phyloP scores from a whole-genome alignment of 2,888 invertebrate species.

The Thereva unica region DNA sequence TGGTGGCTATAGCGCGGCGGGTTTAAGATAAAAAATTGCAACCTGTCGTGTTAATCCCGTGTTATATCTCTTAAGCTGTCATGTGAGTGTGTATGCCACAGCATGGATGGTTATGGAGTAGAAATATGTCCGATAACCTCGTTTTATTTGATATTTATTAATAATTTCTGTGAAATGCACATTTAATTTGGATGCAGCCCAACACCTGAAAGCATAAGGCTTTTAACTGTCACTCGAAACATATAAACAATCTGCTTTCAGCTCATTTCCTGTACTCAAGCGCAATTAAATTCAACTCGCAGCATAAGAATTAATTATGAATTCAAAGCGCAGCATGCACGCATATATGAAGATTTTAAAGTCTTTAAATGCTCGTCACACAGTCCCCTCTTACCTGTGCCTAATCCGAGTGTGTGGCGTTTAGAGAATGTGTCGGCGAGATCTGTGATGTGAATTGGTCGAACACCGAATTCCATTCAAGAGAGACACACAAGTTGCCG shows the following conservation, averaged over 20 bases:
- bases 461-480: conserved; percentile 9
- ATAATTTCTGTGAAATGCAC: conserved; percentile 6
- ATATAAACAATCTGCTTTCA: conserved; percentile 26
- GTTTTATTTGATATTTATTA: not conserved
- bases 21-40: conserved; percentile 33
- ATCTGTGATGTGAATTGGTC: conserved; percentile 18
- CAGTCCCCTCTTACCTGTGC: not conserved
- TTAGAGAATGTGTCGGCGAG: conserved; percentile 24
- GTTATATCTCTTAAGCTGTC: conserved; percentile 22
- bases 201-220: conserved; percentile 1
- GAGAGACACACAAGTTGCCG: too few relatives aligned
- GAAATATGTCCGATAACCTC: too few relatives aligned
- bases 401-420: conserved; percentile 13
- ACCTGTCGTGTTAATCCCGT: conserved; percentile 33
- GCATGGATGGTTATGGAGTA: too few relatives aligned
- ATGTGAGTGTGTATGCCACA: conserved; percentile 14
- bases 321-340: conserved; percentile 19
- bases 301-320: conserved; percentile 20
- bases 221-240: not conserved
- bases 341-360: conserved; percentile 15
- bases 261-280: conserved; percentile 32
- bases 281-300: conserved; percentile 33
- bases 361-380: conserved; percentile 24
- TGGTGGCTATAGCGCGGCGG: conserved; percentile 24
- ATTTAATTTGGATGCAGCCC: conserved; percentile 1